Base-by-base conservation (phyloP, 2,113 vertebrate species). In the Leuciscus idus region DNA sequence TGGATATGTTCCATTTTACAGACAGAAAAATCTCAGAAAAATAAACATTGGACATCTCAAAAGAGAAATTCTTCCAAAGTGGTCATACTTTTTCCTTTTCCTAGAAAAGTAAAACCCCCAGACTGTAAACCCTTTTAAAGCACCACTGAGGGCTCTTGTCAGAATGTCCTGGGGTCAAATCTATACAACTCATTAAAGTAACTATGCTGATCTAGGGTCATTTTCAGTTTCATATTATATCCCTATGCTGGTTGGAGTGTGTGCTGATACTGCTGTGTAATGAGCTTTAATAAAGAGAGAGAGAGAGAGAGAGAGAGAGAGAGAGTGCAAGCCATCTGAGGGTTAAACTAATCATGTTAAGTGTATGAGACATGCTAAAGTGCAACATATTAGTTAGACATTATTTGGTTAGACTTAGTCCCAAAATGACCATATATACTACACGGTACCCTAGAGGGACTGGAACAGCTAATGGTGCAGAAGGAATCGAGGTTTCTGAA, bases 321-420 rank as follows among this genome's bases (percentile, higher is more conserved):
- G 48, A 50, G 48, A 50, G 48, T 21, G 66, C 36, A 64, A 66
- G 79, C 59, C 79, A 81, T 66, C 39, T 66, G 79, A 81, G 79
- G 79, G 79, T 82, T 82, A 70, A 82, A 70, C 80, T 82, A 70
- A 82, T 70, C 80, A 82, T 52, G 80, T 66, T 68, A 70, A 82
- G 43, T 82, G 80, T 70, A 33, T 13, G 39, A 46, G 19, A 81
- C 12, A 64, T 46, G 78, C 57, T 28, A 48, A 81, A 81, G 80
- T 82, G 62, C 62, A 30, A 52, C 80, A 82, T 70, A 66, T 66
- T 64, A 81, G n/a, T 36, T 26, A 30, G 17, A 48, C 26, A 81
- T 81, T 81, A 81, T 81, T 66, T 2, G 17, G 43, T 68, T 12
- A 81, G 46, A 73, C 1, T 15, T 50, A 12, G 28, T 82, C 19